These are phyloP conservation scores for Festucalex cinctus DNA, from an alignment of 2,113 vertebrate species.

Conservation along the genomic window DNA sequence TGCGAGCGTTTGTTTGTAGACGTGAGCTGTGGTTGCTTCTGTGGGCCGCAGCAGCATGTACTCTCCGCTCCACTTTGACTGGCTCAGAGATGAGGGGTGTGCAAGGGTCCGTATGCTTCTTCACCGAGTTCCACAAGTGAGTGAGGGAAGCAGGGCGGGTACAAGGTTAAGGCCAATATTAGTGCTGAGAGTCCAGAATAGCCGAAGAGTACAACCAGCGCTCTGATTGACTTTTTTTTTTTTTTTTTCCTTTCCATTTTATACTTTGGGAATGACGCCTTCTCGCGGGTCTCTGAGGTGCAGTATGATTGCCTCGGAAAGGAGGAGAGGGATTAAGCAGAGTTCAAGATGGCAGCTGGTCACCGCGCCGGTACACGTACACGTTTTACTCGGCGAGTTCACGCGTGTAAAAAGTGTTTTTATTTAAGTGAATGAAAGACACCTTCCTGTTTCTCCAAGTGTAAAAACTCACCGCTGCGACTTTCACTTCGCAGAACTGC, in stretches of 20 bases:
- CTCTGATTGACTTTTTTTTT: conserved; percentile 63
- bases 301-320: conserved; percentile 61
- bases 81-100: conserved; percentile 77
- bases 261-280: conserved; percentile 70
- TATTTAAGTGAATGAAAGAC: conserved; percentile 50
- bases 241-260: neutral
- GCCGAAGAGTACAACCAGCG: conserved; percentile 57
- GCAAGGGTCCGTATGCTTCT: conserved; percentile 69
- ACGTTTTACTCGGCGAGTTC: conserved; percentile 45
- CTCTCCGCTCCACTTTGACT: conserved; percentile 66
- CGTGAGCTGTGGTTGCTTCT: conserved; percentile 51
- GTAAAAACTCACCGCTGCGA: conserved; percentile 62
- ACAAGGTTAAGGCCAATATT: conserved; percentile 78
- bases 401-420: conserved; percentile 43
- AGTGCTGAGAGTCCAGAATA: conserved; percentile 70
- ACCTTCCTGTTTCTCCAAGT: conserved; percentile 42
- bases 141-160: conserved; percentile 63
- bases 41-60: conserved; percentile 55
- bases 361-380: conserved; percentile 61
- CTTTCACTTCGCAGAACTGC: neutral
- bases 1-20: conserved; percentile 48
- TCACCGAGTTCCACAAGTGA: conserved; percentile 62
- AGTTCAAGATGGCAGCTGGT: conserved; percentile 69
- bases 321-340: conserved; percentile 59
- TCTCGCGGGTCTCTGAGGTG: conserved; percentile 67